phyloP scores from a whole-genome alignment of 2,113 vertebrate genomes.

The Leptobrachium leishanense region DNA sequence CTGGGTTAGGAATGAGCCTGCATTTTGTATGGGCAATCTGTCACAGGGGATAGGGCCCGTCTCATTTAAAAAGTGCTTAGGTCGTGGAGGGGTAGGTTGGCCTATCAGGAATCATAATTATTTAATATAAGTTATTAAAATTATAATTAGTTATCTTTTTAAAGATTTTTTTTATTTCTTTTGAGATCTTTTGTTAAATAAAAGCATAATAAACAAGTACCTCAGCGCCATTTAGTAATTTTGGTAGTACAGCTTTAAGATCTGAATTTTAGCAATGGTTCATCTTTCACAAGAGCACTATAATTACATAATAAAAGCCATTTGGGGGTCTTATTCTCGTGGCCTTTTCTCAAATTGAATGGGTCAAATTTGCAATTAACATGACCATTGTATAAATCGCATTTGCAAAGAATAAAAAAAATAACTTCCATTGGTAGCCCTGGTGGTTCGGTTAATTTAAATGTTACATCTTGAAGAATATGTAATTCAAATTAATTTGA shows the following conservation, averaged over 20 bases:
- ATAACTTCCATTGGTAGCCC: constrained; percentile 26
- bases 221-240: not conserved
- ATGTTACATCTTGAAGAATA: constrained; percentile 37
- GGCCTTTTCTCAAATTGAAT: constrained; percentile 1
- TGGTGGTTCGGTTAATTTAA: constrained; percentile 42
- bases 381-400: constrained; percentile 13
- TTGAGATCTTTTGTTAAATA: too few relatives aligned
- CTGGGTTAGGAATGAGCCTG: too few relatives aligned
- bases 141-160: too few relatives aligned
- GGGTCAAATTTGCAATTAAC: constrained; percentile 31
- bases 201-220: not conserved
- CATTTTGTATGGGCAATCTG: too few relatives aligned
- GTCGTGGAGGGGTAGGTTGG: too few relatives aligned
- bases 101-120: too few relatives aligned
- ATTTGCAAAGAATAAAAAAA: constrained; percentile 13
- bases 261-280: too few relatives aligned
- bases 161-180: too few relatives aligned
- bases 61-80: too few relatives aligned
- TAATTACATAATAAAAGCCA: not conserved
- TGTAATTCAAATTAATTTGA: constrained; percentile 45
- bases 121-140: too few relatives aligned
- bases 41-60: too few relatives aligned
- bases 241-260: not conserved
- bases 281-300: not conserved
- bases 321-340: not conserved